Evolutionary conservation across 2,888 invertebrate genomes (phyloP).

Genomic region (Pyrrhosoma nymphula): DNA sequence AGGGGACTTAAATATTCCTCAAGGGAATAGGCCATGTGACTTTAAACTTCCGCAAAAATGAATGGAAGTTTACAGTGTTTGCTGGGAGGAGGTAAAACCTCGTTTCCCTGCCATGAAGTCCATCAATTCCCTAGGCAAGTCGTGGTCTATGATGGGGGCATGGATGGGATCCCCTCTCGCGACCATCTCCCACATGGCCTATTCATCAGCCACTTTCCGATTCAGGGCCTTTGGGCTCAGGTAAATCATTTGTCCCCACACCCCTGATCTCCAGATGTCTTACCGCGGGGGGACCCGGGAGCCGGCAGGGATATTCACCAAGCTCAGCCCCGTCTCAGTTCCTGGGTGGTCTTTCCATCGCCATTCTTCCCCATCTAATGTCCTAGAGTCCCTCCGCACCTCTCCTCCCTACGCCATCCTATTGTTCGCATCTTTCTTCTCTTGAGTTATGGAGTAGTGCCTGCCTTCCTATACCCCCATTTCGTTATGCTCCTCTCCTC

Average conservation of each 20-base stretch:
- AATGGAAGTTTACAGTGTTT: no score
- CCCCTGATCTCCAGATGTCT: no score
- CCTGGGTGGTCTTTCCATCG: not conserved
- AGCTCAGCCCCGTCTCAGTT: not conserved
- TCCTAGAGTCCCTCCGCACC: not conserved
- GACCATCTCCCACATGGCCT: no score
- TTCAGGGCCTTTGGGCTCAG: not conserved
- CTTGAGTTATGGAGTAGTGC: slow-evolving; percentile 7
- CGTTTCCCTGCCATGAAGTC: no score
- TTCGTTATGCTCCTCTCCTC: not conserved
- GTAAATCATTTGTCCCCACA: not conserved
- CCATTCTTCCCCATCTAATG: not conserved
- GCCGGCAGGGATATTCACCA: not conserved
- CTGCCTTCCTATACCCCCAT: not conserved
- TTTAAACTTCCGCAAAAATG: no score
- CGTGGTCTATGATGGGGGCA: no score
- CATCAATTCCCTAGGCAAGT: no score
- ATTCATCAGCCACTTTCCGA: not conserved
- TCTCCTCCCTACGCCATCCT: not conserved
- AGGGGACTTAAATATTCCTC: no score
- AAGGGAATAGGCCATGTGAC: no score
- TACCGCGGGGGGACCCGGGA: no score
- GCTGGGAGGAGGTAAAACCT: no score
- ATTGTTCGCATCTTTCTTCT: slow-evolving; percentile 24
- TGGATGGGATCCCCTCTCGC: no score